Base-by-base conservation (phyloP, 2,113 vertebrate genomes). In the Harpagus bidentatus region DNA sequence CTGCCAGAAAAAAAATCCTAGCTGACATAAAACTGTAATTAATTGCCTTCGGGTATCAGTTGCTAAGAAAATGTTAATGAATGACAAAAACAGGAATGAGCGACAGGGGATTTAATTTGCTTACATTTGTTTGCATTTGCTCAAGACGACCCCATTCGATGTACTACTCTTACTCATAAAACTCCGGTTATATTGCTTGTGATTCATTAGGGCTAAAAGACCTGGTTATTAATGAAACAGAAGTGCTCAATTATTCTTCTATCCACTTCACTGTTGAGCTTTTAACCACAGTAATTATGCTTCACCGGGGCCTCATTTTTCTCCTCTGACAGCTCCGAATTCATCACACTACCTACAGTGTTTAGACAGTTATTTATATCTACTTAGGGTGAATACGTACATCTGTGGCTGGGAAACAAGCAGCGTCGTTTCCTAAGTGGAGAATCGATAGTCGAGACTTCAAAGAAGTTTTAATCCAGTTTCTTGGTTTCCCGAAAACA, bases 221-320 rank as follows among this genome's bases (percentile, higher is more conserved):
- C 50, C 62, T 53, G 77, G 83, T 95, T 97, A 96, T 95, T 97
- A 97, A 97, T 93, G 96, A 92, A 93, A 55, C 89, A 95, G 82
- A 97, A 97, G 90, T 97, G 95, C 97, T 97, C 90, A 82, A 95
- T 97, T 97, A 92, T 95, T 96, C 96, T 95, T 74, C 94, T 55
- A 19, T 79, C 82, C 91, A 77, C 93, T 97, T 92, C 86, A 90
- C 53, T 71, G 70, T 32, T 56, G 87, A 94, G 87, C 96, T 97
- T 96, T 96, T 94, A 97, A 91, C 85, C 81, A 89, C 67, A 69
- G 81, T 89, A 94, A 97, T 96, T 91, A 94, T n/a, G n/a, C 87
- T 96, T 83, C 23, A 76, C 11, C 16, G 2, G 86, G 76, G 85
- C 47, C 82, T 92, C 14, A 3, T 96, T 95, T 66, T 80, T 94